phyloP scores from a whole-genome alignment of 2,888 invertebrate genomes.

The Ischnus inquisitorius region DNA sequence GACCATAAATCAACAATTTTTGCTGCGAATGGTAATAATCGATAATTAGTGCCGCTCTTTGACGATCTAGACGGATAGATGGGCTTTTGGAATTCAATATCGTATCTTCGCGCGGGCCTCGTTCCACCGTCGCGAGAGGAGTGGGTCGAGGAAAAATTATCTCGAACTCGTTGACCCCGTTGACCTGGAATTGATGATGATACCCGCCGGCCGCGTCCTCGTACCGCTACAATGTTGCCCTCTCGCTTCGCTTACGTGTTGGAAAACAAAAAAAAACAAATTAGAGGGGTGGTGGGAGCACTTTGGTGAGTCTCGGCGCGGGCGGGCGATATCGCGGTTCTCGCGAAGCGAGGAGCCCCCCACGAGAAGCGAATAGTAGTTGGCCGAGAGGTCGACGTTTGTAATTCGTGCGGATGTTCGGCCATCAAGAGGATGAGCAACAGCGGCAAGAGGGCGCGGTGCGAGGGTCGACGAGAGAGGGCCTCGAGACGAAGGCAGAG shows the following conservation, averaged over 20 bases:
- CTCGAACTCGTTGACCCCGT: slow-evolving; percentile 59
- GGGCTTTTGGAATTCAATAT: slow-evolving; percentile 48
- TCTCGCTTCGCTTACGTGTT: slow-evolving; percentile 15
- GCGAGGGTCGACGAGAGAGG: slow-evolving; percentile 28
- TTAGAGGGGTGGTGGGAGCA: slow-evolving; percentile 8
- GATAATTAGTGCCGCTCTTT: background rate
- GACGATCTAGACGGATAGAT: slow-evolving; percentile 9
- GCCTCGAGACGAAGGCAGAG: slow-evolving; percentile 60
- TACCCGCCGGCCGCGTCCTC: slow-evolving; percentile 18
- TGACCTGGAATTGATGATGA: slow-evolving; percentile 44
- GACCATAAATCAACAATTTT: background rate
- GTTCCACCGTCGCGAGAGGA: background rate
- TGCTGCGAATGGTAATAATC: background rate
- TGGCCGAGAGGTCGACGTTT: slow-evolving; percentile 77
- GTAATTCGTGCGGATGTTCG: slow-evolving; percentile 83
- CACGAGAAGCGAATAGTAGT: slow-evolving; percentile 2
- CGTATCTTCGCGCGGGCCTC: background rate
- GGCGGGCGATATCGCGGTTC: slow-evolving; percentile 39
- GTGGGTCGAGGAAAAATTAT: slow-evolving; percentile 44
- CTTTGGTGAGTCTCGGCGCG: slow-evolving; percentile 9
- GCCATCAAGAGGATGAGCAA: slow-evolving; percentile 67
- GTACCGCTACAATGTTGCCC: slow-evolving; percentile 44
- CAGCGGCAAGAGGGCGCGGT: slow-evolving; percentile 27
- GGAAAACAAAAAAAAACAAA: slow-evolving; percentile 13
- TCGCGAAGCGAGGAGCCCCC: slow-evolving; percentile 29